Conservation (phyloP, 2,888 invertebrate genomes). For the Caenorhabditis sp. region DNA sequence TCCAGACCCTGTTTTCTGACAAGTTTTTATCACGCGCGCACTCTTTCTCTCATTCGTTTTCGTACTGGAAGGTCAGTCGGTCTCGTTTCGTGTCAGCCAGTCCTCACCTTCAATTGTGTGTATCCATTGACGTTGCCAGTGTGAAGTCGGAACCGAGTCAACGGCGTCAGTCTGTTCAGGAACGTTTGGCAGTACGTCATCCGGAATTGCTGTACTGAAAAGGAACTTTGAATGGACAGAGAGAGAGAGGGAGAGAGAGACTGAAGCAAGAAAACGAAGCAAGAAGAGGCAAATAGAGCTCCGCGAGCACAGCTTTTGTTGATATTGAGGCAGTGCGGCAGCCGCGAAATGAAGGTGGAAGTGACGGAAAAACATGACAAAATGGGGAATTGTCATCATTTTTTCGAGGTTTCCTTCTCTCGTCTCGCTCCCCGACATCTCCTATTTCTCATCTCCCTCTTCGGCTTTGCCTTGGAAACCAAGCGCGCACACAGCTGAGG, state of each 20-base stretch:
- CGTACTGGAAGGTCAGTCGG: constrained; percentile 7
- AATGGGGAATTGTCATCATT: constrained; percentile 57
- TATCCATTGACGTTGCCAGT: constrained; percentile 79
- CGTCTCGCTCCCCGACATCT: constrained; percentile 9
- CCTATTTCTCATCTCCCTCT: constrained; percentile 25
- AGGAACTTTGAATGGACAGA: background rate
- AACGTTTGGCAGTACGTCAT: constrained; percentile 56
- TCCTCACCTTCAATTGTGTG: constrained; percentile 76
- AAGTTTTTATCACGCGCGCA: constrained; percentile 43
- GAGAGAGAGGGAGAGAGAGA: background rate
- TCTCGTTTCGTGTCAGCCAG: background rate
- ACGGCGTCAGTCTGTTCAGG: constrained; percentile 56
- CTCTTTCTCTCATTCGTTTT: background rate
- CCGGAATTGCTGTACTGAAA: constrained; percentile 23
- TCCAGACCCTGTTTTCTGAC: constrained; percentile 15
- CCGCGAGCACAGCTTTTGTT: constrained; percentile 11
- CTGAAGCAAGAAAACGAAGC: no score
- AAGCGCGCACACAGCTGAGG: constrained; percentile 4
- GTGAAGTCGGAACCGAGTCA: constrained; percentile 74
- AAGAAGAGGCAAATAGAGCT: constrained; percentile 8
- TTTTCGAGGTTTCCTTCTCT: constrained; percentile 5
- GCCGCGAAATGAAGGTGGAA: constrained; percentile 4
- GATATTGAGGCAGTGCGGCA: constrained; percentile 19
- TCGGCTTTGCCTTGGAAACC: constrained; percentile 12
- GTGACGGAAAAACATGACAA: constrained; percentile 42